Conservation (phyloP, 1,140 invertebrate species). For the Aricia agestis region DNA sequence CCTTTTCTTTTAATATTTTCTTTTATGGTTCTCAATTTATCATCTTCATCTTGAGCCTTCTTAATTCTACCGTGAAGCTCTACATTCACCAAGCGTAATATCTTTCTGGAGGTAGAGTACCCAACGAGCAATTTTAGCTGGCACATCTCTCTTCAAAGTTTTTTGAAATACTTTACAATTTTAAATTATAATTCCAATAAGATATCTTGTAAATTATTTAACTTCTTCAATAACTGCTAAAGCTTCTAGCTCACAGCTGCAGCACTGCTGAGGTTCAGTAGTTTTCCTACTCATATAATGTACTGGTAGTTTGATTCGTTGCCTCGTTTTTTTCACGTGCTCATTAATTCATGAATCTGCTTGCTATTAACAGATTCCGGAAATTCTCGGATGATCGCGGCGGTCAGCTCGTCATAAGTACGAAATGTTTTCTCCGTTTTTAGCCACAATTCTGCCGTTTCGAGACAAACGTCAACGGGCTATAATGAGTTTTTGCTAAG, state of each 20-base stretch:
- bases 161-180: constrained; percentile 47
- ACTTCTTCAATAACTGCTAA: constrained; percentile 37
- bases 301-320: constrained; percentile 30
- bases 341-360: constrained; percentile 34
- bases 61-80: neutral
- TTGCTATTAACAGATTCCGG: constrained; percentile 26
- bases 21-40: neutral
- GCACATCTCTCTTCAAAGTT: constrained; percentile 13
- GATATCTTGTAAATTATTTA: constrained; percentile 51
- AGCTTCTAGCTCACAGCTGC: too few relatives aligned
- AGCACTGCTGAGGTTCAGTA: too few relatives aligned
- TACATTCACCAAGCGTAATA: neutral
- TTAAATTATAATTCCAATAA: constrained; percentile 52
- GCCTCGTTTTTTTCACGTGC: constrained; percentile 20
- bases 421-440: constrained; percentile 31
- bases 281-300: constrained; percentile 19
- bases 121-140: too few relatives aligned
- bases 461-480: constrained; percentile 21
- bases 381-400: constrained; percentile 29
- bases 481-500: constrained; percentile 12
- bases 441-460: constrained; percentile 29
- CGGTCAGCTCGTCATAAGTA: constrained; percentile 29
- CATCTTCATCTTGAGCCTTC: constrained; percentile 2
- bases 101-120: too few relatives aligned
- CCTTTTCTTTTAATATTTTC: neutral